Conservation (phyloP, 2,888 invertebrate species). For the Poecilobothrus nobilitatus region DNA sequence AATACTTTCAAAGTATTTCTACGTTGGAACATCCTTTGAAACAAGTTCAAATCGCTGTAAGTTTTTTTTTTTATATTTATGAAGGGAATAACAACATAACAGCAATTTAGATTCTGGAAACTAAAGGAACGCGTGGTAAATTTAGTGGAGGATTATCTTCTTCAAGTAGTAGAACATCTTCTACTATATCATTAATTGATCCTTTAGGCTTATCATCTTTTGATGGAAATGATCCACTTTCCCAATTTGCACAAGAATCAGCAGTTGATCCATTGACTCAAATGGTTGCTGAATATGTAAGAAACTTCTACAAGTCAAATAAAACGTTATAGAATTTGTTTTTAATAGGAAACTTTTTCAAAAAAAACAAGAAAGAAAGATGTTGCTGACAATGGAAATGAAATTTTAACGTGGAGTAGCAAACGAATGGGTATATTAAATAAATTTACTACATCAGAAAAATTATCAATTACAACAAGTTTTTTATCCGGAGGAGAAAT, state of each 20-base stretch:
- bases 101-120: conserved; percentile 47
- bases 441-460: conserved; percentile 89
- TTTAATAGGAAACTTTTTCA: conserved; percentile 31
- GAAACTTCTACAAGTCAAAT: conserved; percentile 10
- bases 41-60: conserved; percentile 42
- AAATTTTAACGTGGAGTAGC: conserved; percentile 63
- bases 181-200: conserved; percentile 46
- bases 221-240: conserved; percentile 55
- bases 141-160: conserved; percentile 44
- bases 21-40: conserved; percentile 54
- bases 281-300: conserved; percentile 47
- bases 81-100: conserved; percentile 12
- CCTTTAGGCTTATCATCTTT: conserved; percentile 42
- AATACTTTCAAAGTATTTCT: conserved; percentile 29
- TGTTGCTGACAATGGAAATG: conserved; percentile 36
- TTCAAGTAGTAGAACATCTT: conserved; percentile 47
- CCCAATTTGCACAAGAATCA: conserved; percentile 56
- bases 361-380: conserved; percentile 30
- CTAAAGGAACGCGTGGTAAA: conserved; percentile 45
- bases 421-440: conserved; percentile 70
- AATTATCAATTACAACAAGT: conserved; percentile 82
- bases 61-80: background rate
- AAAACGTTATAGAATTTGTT: conserved; percentile 37
- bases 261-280: conserved; percentile 55
- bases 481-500: conserved; percentile 65